phyloP scores from a whole-genome alignment of 2,888 invertebrate genomes.

The Acanthopleura granulata region DNA sequence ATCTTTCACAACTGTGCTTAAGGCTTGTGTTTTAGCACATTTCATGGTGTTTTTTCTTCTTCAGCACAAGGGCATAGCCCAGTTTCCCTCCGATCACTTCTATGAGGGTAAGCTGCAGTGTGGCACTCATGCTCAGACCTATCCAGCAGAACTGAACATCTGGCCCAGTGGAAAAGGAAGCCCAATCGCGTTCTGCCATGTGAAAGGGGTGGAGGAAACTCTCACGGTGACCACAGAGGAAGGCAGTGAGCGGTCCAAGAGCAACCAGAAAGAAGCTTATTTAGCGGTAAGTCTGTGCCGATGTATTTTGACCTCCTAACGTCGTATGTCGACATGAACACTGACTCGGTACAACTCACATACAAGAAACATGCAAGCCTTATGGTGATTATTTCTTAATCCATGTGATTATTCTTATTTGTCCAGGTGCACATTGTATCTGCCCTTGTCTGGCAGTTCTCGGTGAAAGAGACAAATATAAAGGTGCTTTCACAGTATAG shows the following conservation, averaged over 20 bases:
- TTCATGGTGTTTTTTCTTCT: constrained; percentile 31
- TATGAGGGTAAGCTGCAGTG: constrained; percentile 74
- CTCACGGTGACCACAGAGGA: constrained; percentile 28
- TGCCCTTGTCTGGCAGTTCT: constrained; percentile 43
- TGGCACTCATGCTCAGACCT: constrained; percentile 38
- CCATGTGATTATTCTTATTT: too few relatives aligned
- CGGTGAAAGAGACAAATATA: constrained; percentile 39
- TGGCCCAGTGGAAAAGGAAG: constrained; percentile 43
- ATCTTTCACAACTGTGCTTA: too few relatives aligned
- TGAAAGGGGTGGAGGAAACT: constrained; percentile 40
- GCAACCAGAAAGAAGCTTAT: constrained; percentile 43
- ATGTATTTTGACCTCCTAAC: too few relatives aligned
- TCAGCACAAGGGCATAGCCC: constrained; percentile 82
- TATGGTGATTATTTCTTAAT: too few relatives aligned
- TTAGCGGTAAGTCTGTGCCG: constrained; percentile 38
- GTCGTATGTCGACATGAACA: too few relatives aligned
- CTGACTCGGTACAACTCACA: too few relatives aligned
- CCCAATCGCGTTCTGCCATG: constrained; percentile 48
- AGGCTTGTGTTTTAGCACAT: too few relatives aligned
- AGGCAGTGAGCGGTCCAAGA: constrained; percentile 30
- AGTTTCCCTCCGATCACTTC: constrained; percentile 82
- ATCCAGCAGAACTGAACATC: constrained; percentile 41
- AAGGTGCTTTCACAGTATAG: constrained; percentile 52
- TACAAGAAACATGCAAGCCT: too few relatives aligned
- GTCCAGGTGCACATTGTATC: constrained; percentile 31